A percentile compares a stretch with the other conserved stretches of the same genome.
Evolutionary conservation across 2,797 vertebrate species (phyloP).

Genomic region (Mus minutoides): DNA sequence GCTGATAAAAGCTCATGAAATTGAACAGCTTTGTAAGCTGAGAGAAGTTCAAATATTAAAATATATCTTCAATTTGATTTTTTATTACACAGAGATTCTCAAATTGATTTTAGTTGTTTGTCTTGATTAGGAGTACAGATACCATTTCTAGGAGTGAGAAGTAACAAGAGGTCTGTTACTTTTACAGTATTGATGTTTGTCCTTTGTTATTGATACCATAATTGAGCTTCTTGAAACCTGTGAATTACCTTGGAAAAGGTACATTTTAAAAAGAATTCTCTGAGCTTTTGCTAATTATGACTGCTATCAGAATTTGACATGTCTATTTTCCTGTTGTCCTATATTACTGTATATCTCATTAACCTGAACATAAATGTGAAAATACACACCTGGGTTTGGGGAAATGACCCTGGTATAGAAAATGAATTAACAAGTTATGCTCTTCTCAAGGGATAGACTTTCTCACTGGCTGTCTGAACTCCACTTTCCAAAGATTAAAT

Average conservation of each 20-base stretch:
- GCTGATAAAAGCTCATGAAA: background rate
- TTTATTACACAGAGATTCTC: background rate
- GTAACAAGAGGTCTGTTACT: background rate
- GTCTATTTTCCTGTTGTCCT: background rate
- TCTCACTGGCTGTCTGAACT: background rate
- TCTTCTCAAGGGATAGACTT: background rate
- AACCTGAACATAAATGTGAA: slow-evolving; percentile 21
- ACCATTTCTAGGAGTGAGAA: background rate
- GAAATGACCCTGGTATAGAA: background rate
- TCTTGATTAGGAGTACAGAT: background rate
- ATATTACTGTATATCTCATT: background rate
- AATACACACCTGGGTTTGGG: background rate
- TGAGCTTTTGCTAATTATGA: background rate
- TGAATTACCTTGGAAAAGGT: background rate
- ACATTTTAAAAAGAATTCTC: background rate
- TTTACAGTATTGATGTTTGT: slow-evolving; percentile 30
- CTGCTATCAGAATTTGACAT: background rate
- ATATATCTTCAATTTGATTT: background rate
- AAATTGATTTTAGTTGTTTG: background rate
- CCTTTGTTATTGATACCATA: slow-evolving; percentile 1
- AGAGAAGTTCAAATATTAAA: slow-evolving; percentile 46
- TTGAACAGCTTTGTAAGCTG: slow-evolving; percentile 17
- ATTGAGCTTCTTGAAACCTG: slow-evolving; percentile 14
- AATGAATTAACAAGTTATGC: background rate
- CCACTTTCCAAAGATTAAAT: background rate